Evolutionary conservation across 2,797 vertebrate species (phyloP).

Genomic region (Sebastes oblongus): DNA sequence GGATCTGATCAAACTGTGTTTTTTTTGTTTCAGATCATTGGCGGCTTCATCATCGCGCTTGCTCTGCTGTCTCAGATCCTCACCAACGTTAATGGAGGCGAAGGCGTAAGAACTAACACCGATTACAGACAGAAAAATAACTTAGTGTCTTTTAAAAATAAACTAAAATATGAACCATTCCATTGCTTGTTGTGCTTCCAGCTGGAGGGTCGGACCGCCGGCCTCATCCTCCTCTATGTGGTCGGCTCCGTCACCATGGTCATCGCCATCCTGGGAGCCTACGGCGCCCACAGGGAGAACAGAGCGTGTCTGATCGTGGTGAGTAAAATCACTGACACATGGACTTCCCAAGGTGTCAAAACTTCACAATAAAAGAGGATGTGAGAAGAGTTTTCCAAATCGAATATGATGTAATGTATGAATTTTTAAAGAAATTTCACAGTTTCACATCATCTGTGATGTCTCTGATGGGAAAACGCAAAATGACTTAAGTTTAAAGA

Average conservation of each 20-base stretch:
- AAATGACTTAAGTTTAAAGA: no score
- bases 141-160: no score
- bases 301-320: slow-evolving; percentile 15
- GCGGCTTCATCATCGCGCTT: slow-evolving; percentile 33
- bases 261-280: slow-evolving; percentile 27
- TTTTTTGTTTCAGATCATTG: slow-evolving; percentile 49
- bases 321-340: neutral
- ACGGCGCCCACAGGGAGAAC: slow-evolving; percentile 32
- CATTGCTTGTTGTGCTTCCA: neutral
- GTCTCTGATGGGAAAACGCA: no score
- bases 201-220: neutral
- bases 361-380: no score
- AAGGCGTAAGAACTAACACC: slow-evolving; percentile 9
- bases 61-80: slow-evolving; percentile 5
- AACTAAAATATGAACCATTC: neutral
- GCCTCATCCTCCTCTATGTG: neutral
- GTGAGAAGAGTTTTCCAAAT: no score
- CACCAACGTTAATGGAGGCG: neutral
- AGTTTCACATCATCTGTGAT: no score
- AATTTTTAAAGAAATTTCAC: no score
- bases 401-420: no score
- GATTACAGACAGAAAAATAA: neutral
- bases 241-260: slow-evolving; percentile 11
- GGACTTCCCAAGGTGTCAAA: neutral
- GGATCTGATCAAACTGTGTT: no score